Percentiles rank a stretch among this genome's conserved stretches.
These are phyloP conservation scores for Amblyopsis rosae DNA, from an alignment of 2,113 vertebrate species.

Conservation along the genomic window DNA sequence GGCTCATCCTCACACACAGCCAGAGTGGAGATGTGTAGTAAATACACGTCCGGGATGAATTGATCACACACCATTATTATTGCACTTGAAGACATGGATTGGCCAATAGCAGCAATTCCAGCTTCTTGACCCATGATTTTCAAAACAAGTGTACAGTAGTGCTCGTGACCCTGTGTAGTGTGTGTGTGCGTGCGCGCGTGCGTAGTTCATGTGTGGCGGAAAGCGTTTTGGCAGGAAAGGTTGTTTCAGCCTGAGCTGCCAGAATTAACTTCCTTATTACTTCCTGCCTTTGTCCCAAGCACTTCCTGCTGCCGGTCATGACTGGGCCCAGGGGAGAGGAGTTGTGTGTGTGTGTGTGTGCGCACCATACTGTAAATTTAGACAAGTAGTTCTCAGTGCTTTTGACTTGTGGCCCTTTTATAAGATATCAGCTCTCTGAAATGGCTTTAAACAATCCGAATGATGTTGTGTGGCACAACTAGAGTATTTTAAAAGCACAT, in stretches of 20 bases:
- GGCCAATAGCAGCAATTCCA: not conserved
- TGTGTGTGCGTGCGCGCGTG: not conserved
- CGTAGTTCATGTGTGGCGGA: constrained; percentile 11
- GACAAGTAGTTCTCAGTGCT: not conserved
- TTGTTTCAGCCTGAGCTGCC: constrained; percentile 65
- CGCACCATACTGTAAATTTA: not conserved
- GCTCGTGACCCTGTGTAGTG: not conserved
- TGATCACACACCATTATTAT: not conserved
- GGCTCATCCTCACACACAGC: not conserved
- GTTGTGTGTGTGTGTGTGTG: constrained; percentile 5
- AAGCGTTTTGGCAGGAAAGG: constrained; percentile 46
- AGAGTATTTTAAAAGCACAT: not conserved
- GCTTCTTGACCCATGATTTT: not conserved
- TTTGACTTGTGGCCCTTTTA: not conserved
- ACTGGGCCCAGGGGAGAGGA: constrained; percentile 47
- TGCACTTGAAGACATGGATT: not conserved
- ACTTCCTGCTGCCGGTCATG: constrained; percentile 69
- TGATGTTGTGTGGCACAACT: not conserved
- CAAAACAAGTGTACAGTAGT: constrained; percentile 10
- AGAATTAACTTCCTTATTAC: constrained; percentile 79
- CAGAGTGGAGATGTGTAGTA: not conserved
- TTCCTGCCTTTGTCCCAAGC: constrained; percentile 79
- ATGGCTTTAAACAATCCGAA: not conserved
- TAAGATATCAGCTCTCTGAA: not conserved
- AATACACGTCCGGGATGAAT: not conserved